phyloP scores from a whole-genome alignment of 2,113 vertebrate species.

The Corythaixoides concolor region DNA sequence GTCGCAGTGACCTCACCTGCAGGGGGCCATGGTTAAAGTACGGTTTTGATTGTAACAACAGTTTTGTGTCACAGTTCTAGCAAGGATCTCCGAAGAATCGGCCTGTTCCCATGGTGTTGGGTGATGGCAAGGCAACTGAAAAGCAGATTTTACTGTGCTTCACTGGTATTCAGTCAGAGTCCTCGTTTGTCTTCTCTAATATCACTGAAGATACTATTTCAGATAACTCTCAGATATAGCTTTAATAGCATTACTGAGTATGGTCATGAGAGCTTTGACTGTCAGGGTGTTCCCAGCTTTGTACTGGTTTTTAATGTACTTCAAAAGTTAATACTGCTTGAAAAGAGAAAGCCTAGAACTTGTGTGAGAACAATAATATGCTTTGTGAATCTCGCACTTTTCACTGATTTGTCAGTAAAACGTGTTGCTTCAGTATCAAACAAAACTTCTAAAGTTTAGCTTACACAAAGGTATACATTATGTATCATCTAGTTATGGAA shows the following conservation, averaged over 20 bases:
- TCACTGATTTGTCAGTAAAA: not conserved
- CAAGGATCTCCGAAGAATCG: fast-evolving
- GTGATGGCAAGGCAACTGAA: not conserved
- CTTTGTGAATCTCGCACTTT: not conserved
- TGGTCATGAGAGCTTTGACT: not conserved
- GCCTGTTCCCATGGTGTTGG: not conserved
- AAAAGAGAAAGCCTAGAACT: not conserved
- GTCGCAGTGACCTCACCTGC: no score
- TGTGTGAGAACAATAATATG: not conserved
- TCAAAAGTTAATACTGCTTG: not conserved
- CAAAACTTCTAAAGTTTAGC: not conserved
- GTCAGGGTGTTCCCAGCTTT: not conserved
- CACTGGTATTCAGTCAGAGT: not conserved
- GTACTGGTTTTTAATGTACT: not conserved
- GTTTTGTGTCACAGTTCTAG: not conserved
- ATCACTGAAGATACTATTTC: not conserved
- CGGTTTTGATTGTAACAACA: not conserved
- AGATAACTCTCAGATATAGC: not conserved
- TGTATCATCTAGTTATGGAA: not conserved
- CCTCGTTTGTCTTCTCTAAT: not conserved
- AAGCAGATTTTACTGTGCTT: not conserved
- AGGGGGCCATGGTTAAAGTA: not conserved
- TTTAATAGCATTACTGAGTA: not conserved
- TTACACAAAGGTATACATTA: not conserved
- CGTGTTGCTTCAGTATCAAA: not conserved